Evolutionary conservation across 2,113 vertebrate species (phyloP).

Genomic region (Barnardius zonarius): DNA sequence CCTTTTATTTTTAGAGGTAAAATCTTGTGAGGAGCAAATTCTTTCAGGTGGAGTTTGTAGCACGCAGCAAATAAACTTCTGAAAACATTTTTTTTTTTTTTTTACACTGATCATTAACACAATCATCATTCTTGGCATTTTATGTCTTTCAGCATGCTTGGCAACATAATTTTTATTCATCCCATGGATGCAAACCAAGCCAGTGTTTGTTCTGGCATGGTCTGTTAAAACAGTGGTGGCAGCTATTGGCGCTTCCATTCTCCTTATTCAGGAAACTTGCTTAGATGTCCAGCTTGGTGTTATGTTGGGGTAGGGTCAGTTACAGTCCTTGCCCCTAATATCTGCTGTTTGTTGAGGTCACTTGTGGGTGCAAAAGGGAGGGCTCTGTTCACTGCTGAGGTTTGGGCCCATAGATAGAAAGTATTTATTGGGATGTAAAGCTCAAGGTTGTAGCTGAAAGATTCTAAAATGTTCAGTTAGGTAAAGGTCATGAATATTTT

Average conservation of each 20-base stretch:
- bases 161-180: background rate
- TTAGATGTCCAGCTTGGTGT: background rate
- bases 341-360: background rate
- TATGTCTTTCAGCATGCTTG: background rate
- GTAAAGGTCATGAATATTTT: background rate
- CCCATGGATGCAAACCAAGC: background rate
- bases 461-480: background rate
- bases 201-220: constrained; percentile 5
- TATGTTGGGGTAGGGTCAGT: background rate
- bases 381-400: accelerated
- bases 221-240: background rate
- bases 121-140: background rate
- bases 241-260: background rate
- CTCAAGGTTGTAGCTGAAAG: background rate
- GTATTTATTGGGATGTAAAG: background rate
- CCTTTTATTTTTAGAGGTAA: background rate
- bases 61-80: background rate
- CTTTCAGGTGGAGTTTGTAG: background rate
- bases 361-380: background rate
- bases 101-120: background rate
- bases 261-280: background rate
- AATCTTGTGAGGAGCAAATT: background rate
- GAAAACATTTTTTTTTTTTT: background rate
- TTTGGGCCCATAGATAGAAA: background rate
- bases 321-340: background rate